Base-by-base conservation (phyloP, 2,797 vertebrate genomes). In the Ara ararauna region DNA sequence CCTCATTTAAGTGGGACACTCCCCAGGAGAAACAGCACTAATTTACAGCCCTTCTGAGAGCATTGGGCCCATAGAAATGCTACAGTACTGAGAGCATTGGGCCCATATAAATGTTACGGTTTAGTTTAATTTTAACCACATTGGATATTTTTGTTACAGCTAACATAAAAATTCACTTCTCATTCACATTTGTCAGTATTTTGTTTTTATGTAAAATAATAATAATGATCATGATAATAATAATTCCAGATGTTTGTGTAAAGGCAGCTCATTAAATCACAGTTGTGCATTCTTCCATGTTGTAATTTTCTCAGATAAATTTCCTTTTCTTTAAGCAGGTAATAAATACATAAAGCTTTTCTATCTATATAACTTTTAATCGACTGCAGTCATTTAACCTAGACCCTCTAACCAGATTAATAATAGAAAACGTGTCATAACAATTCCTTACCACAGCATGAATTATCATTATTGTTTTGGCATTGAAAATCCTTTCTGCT, bases 381-480 rank as follows among this genome's bases (percentile, higher is more conserved):
- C 68, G 38, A 97, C 96, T 95, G 78, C 27, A 93, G 92, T 94
- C 90, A 97, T 95, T 97, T 97, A 97, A 97, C 89, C 91, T 93
- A 94, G 66, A 96, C 94, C 94, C 88, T 95, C 75, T 91, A 97
- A 97, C 82, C 85, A 94, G 92, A 97, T 97, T 97, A 97, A 97
- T 96, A 96, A 96, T 94, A 95, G 79, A 96, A 97, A 97, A 81
- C 32, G 83, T 97, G 96, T 97, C 96, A 97, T 96, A 97, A 97
- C 95, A 97, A 97, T 97, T 97, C 92, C 94, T 85, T 96, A 96
- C 80, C 68, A 90, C 90, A 83, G 70, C 84, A 96, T 96, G 94
- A 97, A 97, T 97, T 97, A 96, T 97, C 91, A 92, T 95, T 96
- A 96, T 97, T 96, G 96, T 96, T 96, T 96, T 96, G 96, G 90